Conservation (phyloP, 2,888 invertebrate species). For the Xestia ashworthii region DNA sequence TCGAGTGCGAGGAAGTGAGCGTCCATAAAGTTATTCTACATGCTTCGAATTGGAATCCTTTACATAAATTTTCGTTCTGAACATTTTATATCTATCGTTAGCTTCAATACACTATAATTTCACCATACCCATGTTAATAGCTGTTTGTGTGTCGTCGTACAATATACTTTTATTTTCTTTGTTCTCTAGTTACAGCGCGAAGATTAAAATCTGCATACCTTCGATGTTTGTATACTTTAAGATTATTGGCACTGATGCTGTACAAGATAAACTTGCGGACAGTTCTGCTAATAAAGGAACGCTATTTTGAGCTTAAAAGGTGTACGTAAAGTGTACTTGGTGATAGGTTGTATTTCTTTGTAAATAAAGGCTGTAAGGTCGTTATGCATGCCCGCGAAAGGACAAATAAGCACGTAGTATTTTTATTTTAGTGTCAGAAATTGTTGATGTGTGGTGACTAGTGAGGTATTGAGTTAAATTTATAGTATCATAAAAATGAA, state of each 20-base stretch:
- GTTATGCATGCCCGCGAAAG: constrained; percentile 27
- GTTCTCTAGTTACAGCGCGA: constrained; percentile 63
- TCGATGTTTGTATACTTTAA: constrained; percentile 62
- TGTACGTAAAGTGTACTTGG: constrained; percentile 37
- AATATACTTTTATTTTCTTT: constrained; percentile 65
- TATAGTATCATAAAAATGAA: constrained; percentile 22
- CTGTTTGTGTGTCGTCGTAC: constrained; percentile 44
- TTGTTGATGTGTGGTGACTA: constrained; percentile 9
- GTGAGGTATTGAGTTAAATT: background rate
- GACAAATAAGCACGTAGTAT: constrained; percentile 27
- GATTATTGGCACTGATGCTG: constrained; percentile 64
- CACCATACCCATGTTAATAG: constrained; percentile 60
- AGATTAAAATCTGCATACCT: constrained; percentile 67
- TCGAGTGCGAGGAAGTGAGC: constrained; percentile 58
- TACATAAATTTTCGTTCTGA: constrained; percentile 62
- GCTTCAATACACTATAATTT: constrained; percentile 51
- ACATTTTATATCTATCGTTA: constrained; percentile 57
- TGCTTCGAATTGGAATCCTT: constrained; percentile 61
- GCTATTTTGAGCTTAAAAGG: constrained; percentile 47
- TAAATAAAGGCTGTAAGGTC: constrained; percentile 37
- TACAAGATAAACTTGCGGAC: constrained; percentile 55
- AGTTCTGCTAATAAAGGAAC: constrained; percentile 43
- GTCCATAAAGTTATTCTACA: constrained; percentile 66
- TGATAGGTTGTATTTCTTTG: constrained; percentile 41
- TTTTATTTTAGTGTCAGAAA: constrained; percentile 29